phyloP scores from a whole-genome alignment of 2,888 invertebrate genomes.

The Rhamnusium bicolor region DNA sequence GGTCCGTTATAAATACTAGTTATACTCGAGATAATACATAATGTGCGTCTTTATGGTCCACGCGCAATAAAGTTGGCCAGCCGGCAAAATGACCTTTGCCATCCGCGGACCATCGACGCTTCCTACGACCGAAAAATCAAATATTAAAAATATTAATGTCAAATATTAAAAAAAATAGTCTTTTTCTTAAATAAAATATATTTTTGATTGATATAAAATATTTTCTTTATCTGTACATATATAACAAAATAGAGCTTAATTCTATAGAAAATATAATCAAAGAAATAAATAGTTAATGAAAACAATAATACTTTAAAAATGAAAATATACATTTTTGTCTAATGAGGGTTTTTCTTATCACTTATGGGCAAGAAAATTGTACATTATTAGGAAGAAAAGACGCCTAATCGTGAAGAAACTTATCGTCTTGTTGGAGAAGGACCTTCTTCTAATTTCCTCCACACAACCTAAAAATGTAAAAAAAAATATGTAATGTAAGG shows the following conservation, averaged over 20 bases:
- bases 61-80: too few relatives aligned
- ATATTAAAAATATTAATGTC: too few relatives aligned
- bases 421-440: slow-evolving; percentile 73
- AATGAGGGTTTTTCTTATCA: slow-evolving; percentile 11
- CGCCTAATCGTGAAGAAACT: slow-evolving; percentile 10
- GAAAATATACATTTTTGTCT: slow-evolving; percentile 17
- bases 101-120: too few relatives aligned
- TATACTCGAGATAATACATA: too few relatives aligned
- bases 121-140: too few relatives aligned
- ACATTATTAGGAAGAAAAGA: neutral
- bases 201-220: slow-evolving; percentile 16
- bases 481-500: slow-evolving; percentile 10
- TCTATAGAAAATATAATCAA: neutral
- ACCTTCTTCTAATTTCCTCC: slow-evolving; percentile 91
- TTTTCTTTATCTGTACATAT: slow-evolving; percentile 28
- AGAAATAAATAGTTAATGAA: slow-evolving; percentile 25
- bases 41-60: too few relatives aligned
- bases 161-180: neutral
- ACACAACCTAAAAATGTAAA: slow-evolving; percentile 79
- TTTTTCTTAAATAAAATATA: neutral
- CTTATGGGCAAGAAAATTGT: slow-evolving; percentile 31
- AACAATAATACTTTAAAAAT: slow-evolving; percentile 22
- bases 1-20: too few relatives aligned
- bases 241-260: slow-evolving; percentile 27
- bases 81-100: too few relatives aligned